Base-by-base conservation (phyloP, 2,888 invertebrate genomes). In the Agrochola circellaris region DNA sequence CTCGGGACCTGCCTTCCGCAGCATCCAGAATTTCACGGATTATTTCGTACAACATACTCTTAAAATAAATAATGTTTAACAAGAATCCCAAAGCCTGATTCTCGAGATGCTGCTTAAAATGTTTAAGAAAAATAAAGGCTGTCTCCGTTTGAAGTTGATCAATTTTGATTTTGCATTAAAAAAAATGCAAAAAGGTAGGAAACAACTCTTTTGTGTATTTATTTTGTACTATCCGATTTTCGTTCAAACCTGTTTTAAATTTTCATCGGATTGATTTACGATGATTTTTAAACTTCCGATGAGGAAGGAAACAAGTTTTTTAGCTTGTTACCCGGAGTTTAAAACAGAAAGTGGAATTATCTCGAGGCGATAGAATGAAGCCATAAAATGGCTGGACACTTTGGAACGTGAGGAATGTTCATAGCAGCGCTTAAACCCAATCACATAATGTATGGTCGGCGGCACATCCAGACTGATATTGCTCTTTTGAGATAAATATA, bases 361-460 rank as follows among this genome's bases (percentile, higher is more conserved):
- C 91, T 89, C 60, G 65, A 84, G 64, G 78, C 78, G 75, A 82
- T 81, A 87, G 82, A 89, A 90, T 90, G 85, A 87, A 90, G 89
- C 83, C 83, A 85, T 90, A 88, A 89, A 91, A 87, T 79, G 83
- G 86, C 75, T 73, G 84, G 73, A 85, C 84, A 85, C 78, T 87
- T 79, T 76, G 81, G 81, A 79, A 85, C 83, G 89, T 81, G 88
- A 89, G 87, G 89, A 92, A 91, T 91, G 87, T 89, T 88, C 78
- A 79, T 73, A 77, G 82, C 84, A 84, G 77, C 77, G 77, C 87
- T 89, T 89, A 89, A 90, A 89, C 84, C 79, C 85, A 84, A 85
- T 88, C 83, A 88, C 80, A 82, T 86, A 89, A 86, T 84, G 71
- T 77, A 86, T 84, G 83, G 61, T 75, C 30, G 65, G 69, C 51